Conservation (phyloP, 2,113 vertebrate genomes). For the Chloroceryle aenea region DNA sequence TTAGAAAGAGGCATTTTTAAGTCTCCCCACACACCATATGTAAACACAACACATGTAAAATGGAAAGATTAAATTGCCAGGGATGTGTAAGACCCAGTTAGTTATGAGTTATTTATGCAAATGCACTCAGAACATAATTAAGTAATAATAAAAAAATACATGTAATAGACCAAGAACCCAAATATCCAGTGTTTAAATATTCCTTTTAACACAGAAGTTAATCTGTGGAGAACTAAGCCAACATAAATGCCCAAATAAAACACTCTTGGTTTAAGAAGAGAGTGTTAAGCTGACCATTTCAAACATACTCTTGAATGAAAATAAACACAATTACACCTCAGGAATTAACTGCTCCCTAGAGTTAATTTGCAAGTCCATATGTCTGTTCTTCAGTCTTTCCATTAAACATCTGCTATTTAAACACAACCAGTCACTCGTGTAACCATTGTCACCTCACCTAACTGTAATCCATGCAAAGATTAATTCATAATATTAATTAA, state of each 20-base stretch:
- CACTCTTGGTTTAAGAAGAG: not conserved
- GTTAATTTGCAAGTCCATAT: not conserved
- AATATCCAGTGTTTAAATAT: not conserved
- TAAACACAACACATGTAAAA: not conserved
- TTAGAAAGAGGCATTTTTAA: not conserved
- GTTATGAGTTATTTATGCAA: not conserved
- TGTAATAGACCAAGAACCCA: not conserved
- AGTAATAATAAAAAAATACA: not conserved
- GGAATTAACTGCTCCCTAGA: not conserved
- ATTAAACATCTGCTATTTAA: not conserved
- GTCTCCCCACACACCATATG: not conserved
- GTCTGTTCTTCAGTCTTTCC: not conserved
- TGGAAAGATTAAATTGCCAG: not conserved
- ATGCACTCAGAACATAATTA: not conserved
- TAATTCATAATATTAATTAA: not conserved
- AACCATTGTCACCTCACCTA: not conserved
- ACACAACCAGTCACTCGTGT: rapidly evolving
- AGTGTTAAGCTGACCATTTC: not conserved
- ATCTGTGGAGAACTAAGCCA: not conserved
- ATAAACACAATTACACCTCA: not conserved
- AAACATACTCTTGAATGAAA: not conserved
- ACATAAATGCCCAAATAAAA: not conserved
- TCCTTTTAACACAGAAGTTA: not conserved
- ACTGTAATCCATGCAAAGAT: not conserved
- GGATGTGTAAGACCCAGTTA: not conserved